phyloP scores from a whole-genome alignment of 2,113 vertebrate genomes.

The Dicaeum eximium region DNA sequence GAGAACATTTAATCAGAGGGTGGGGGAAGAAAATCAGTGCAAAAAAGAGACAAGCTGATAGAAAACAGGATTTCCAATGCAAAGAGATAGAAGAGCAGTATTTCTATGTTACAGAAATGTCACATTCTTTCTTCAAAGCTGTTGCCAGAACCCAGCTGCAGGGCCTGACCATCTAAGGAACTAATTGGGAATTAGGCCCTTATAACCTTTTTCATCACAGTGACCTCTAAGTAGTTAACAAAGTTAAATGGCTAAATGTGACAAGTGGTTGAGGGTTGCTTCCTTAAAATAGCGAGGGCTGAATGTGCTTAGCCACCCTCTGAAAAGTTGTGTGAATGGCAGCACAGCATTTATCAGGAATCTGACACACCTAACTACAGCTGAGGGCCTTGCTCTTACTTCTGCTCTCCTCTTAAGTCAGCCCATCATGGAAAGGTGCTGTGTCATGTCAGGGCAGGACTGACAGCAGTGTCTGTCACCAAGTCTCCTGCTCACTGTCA shows the following conservation, averaged over 20 bases:
- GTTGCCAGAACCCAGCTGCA: not conserved
- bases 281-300: not conserved
- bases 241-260: not conserved
- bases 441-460: not conserved
- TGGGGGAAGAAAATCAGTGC: not conserved
- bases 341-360: not conserved
- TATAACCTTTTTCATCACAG: not conserved
- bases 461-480: accelerated
- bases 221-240: not conserved
- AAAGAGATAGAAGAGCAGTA: not conserved
- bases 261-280: not conserved
- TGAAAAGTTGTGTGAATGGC: not conserved
- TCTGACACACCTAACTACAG: not conserved
- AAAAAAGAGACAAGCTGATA: not conserved
- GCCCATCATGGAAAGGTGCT: not conserved
- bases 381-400: not conserved
- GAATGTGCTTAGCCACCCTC: not conserved
- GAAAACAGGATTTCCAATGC: not conserved
- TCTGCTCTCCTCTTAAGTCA: not conserved
- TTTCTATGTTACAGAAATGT: not conserved
- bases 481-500: not conserved
- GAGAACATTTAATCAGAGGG: not conserved
- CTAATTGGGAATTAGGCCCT: not conserved
- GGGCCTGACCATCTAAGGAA: not conserved
- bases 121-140: not conserved